These are phyloP conservation scores for Fulmarus glacialis DNA, from an alignment of 2,113 vertebrate species.

Conservation along the genomic window DNA sequence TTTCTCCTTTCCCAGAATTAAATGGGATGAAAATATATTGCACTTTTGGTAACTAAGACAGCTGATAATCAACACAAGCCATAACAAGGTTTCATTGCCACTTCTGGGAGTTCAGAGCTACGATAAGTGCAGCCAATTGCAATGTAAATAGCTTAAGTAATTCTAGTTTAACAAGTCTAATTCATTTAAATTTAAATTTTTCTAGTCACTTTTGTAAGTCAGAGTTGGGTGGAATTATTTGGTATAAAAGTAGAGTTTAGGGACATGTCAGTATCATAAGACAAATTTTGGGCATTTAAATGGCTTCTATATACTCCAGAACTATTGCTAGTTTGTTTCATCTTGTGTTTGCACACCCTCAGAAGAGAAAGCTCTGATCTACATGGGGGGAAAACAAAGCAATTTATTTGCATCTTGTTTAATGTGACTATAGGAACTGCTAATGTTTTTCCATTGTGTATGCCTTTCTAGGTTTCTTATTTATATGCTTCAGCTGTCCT, in stretches of 20 bases:
- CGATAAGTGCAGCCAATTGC: not conserved
- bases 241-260: not conserved
- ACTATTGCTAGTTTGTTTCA: not conserved
- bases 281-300: not conserved
- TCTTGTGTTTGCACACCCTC: not conserved
- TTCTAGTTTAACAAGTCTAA: not conserved
- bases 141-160: not conserved
- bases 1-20: not conserved
- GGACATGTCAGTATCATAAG: not conserved
- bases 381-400: not conserved
- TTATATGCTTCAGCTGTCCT: not conserved
- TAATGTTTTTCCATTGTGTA: not conserved
- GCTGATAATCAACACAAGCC: not conserved
- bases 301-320: not conserved
- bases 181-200: not conserved
- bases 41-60: not conserved
- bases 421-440: not conserved
- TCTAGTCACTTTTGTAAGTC: not conserved
- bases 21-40: not conserved
- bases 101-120: not conserved
- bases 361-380: not conserved
- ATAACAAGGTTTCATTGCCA: not conserved
- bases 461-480: not conserved
- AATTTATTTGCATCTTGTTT: not conserved
- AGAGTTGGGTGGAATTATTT: not conserved